Percentiles rank a stretch among this genome's conserved stretches.
Conservation (phyloP, 2,888 invertebrate genomes). For the Ditula angustiorana region DNA sequence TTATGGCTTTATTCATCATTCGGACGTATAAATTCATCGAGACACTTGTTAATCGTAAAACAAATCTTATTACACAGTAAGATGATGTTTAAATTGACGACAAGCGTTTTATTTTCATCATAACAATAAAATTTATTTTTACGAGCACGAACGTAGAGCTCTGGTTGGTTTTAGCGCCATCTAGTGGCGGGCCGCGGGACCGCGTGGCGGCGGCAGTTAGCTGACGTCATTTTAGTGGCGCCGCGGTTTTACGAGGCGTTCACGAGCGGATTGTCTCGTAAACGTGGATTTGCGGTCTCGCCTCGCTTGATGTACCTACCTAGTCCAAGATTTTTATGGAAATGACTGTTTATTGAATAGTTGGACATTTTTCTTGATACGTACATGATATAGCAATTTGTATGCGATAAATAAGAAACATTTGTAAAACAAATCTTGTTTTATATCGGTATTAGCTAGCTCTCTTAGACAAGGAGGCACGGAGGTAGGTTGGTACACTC, state of each 20-base stretch:
- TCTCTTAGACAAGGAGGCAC: too few relatives aligned
- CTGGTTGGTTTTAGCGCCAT: constrained; percentile 69
- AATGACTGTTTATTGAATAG: constrained; percentile 10
- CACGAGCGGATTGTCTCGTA: constrained; percentile 72
- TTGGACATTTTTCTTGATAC: not conserved
- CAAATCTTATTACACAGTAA: constrained; percentile 85
- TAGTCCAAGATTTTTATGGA: constrained; percentile 37
- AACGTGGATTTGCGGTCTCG: constrained; percentile 66
- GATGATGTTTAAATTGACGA: constrained; percentile 85
- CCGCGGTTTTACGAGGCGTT: constrained; percentile 67
- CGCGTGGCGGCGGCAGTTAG: constrained; percentile 55
- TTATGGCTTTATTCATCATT: constrained; percentile 84
- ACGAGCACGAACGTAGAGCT: constrained; percentile 63
- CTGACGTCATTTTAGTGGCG: constrained; percentile 67
- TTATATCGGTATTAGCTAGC: too few relatives aligned
- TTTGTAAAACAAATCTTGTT: too few relatives aligned
- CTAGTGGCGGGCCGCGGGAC: constrained; percentile 63
- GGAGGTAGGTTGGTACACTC: too few relatives aligned
- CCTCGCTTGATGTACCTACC: constrained; percentile 35
- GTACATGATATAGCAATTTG: too few relatives aligned
- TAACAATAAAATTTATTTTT: constrained; percentile 86
- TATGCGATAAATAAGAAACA: too few relatives aligned
- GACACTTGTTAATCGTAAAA: constrained; percentile 85
- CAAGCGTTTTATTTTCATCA: constrained; percentile 86
- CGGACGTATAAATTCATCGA: constrained; percentile 83